Conservation (phyloP, 2,888 invertebrate genomes). For the Sinohyriopsis cumingii region DNA sequence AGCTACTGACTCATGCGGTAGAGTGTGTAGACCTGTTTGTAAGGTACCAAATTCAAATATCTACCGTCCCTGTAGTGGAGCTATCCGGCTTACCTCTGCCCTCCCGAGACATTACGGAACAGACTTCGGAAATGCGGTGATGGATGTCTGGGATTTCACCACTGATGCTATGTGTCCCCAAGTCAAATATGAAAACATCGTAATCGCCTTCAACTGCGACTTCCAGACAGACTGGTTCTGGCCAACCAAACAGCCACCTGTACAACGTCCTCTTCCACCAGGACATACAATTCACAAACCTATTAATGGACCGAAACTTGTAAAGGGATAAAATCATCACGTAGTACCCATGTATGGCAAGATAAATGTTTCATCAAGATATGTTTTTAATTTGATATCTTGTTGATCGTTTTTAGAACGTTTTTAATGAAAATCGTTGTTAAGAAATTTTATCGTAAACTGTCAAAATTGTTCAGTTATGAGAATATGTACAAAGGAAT, state of each 20-base stretch:
- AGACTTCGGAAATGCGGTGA: constrained; percentile 49
- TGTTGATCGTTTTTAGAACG: accelerated
- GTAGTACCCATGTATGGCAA: too few species aligned
- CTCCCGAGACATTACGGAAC: constrained; percentile 48
- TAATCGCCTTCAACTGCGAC: constrained; percentile 61
- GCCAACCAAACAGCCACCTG: constrained; percentile 26
- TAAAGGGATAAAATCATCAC: too few species aligned
- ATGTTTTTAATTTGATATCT: too few species aligned
- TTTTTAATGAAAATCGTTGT: too few species aligned
- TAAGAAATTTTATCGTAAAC: too few species aligned
- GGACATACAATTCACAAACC: too few species aligned
- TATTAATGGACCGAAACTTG: too few species aligned
- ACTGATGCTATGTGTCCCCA: constrained; percentile 45
- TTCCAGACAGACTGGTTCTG: constrained; percentile 49
- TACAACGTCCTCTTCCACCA: too few species aligned
- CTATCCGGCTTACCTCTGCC: constrained; percentile 42
- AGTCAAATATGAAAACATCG: constrained; percentile 47
- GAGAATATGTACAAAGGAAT: too few species aligned
- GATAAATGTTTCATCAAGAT: too few species aligned
- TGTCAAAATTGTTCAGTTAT: too few species aligned
- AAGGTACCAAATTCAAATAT: constrained; percentile 40
- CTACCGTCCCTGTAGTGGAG: constrained; percentile 54
- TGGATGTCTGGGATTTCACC: constrained; percentile 53
- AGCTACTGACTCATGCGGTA: too few species aligned
- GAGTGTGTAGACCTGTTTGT: constrained; percentile 59